A percentile compares a stretch with the other conserved stretches of the same genome.
Evolutionary conservation across 2,888 invertebrate species (phyloP).

Genomic region (Rhamnusium bicolor): DNA sequence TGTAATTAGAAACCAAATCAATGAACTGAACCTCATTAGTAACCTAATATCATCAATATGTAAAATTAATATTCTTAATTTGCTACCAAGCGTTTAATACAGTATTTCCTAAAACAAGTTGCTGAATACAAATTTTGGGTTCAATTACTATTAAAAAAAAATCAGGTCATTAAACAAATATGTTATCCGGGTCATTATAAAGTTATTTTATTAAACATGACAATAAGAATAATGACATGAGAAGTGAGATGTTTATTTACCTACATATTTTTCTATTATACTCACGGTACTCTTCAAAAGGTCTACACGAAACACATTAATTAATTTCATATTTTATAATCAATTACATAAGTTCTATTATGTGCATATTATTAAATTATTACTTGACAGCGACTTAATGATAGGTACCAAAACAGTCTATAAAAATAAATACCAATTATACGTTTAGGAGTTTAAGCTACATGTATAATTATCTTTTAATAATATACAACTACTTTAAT

Average conservation of each 20-base stretch:
- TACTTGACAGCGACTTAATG: slow-evolving; percentile 18
- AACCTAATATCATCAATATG: not conserved
- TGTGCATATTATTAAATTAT: slow-evolving; percentile 24
- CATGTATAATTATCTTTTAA: slow-evolving; percentile 9
- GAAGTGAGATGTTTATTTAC: not conserved
- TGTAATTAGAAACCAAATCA: no score
- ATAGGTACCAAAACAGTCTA: slow-evolving; percentile 16
- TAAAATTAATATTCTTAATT: not conserved
- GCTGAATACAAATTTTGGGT: not conserved
- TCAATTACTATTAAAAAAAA: not conserved
- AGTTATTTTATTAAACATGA: not conserved
- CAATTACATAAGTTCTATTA: slow-evolving; percentile 41
- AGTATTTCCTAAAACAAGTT: not conserved
- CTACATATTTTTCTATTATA: not conserved
- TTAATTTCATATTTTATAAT: slow-evolving; percentile 45
- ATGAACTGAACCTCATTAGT: not conserved
- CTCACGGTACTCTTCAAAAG: slow-evolving; percentile 12
- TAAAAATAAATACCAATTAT: slow-evolving; percentile 36
- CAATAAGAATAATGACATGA: not conserved
- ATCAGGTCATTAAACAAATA: not conserved
- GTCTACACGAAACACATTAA: slow-evolving; percentile 40
- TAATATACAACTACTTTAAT: slow-evolving; percentile 26
- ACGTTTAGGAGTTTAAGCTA: slow-evolving; percentile 14
- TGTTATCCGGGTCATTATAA: not conserved
- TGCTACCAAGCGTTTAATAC: not conserved